These are phyloP conservation scores for Drosophila santomea DNA, from an alignment of 1,140 invertebrate genomes.

Conservation along the genomic window DNA sequence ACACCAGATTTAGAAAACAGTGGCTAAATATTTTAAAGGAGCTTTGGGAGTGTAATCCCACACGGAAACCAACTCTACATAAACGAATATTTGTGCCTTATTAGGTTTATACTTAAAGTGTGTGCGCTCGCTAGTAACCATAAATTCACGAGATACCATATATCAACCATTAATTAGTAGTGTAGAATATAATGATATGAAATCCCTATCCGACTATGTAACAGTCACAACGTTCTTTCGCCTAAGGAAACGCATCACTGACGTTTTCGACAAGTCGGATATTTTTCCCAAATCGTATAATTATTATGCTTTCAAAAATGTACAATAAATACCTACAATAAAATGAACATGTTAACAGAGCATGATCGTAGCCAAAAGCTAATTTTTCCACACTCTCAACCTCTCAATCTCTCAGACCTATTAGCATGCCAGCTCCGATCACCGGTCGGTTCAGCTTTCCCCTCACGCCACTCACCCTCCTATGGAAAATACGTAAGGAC, in stretches of 20 bases:
- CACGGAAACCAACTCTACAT: constrained; percentile 47
- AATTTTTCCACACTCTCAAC: background rate
- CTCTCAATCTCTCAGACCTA: no score
- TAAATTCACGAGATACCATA: constrained; percentile 15
- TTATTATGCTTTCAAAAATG: constrained; percentile 55
- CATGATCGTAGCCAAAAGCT: background rate
- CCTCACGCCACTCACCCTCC: background rate
- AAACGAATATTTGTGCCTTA: constrained; percentile 84
- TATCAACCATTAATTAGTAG: constrained; percentile 53
- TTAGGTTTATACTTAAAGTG: constrained; percentile 80
- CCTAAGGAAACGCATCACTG: constrained; percentile 9
- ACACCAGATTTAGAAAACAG: constrained; percentile 24
- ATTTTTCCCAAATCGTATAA: constrained; percentile 23
- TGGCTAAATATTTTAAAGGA: constrained; percentile 16
- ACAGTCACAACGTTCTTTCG: constrained; percentile 47
- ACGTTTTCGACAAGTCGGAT: constrained; percentile 19
- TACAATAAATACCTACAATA: constrained; percentile 73
- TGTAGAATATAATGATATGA: constrained; percentile 69
- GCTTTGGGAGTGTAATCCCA: constrained; percentile 6
- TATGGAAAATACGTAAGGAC: no score
- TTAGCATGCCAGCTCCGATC: background rate
- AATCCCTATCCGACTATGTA: constrained; percentile 6
- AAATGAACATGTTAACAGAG: constrained; percentile 35
- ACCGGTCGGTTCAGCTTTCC: background rate
- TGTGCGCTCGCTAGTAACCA: constrained; percentile 37